These are phyloP conservation scores for Podotricha telesiphe DNA, from an alignment of 2,888 invertebrate species.

Conservation along the genomic window DNA sequence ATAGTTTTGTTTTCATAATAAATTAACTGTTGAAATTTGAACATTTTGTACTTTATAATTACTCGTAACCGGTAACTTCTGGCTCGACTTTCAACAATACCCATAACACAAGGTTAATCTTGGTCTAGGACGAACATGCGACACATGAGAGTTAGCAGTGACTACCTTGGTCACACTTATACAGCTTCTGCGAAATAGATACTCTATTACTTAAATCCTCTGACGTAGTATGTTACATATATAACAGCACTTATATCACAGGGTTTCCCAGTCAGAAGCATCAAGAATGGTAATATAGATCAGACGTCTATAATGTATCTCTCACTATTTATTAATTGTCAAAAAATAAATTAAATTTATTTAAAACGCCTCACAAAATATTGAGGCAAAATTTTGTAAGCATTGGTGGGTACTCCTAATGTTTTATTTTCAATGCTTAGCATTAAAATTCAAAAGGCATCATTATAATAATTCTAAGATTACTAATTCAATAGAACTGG, in stretches of 20 bases:
- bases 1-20: neutral
- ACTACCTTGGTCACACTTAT: slow-evolving; percentile 40
- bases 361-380: neutral
- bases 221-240: slow-evolving; percentile 42
- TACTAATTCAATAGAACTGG: neutral
- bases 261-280: slow-evolving; percentile 41
- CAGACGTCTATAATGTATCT: slow-evolving; percentile 31
- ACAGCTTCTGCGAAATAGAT: slow-evolving; percentile 42
- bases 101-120: slow-evolving; percentile 40
- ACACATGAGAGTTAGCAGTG: slow-evolving; percentile 26
- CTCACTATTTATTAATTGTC: slow-evolving; percentile 3
- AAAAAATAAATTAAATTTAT: slow-evolving; percentile 20
- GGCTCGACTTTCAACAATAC: slow-evolving; percentile 17
- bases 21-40: neutral
- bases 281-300: slow-evolving; percentile 32
- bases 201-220: slow-evolving; percentile 41
- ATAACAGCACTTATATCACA: slow-evolving; percentile 39
- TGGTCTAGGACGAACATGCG: slow-evolving; percentile 39
- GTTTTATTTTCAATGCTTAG: neutral
- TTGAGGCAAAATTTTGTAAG: neutral
- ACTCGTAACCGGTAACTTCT: slow-evolving; percentile 1
- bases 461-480: neutral
- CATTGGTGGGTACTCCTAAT: neutral
- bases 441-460: neutral
- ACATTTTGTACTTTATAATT: neutral